These are phyloP conservation scores for Holothuria glaberrima DNA, from an alignment of 35 echinoderm and acorn worm species.

Conservation along the genomic window DNA sequence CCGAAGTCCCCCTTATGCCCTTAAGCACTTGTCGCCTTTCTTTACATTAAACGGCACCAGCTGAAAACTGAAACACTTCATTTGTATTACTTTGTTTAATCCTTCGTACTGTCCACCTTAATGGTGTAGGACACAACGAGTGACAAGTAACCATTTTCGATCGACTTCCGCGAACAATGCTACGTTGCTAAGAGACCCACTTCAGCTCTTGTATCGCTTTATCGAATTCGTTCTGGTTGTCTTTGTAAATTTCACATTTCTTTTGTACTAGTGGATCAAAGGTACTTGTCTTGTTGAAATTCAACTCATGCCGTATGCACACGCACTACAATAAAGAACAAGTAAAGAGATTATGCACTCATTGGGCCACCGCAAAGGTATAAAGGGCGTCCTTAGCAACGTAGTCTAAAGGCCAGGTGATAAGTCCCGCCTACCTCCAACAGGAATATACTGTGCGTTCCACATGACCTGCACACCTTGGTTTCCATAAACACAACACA, in stretches of 20 bases:
- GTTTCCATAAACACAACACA: slow-evolving; percentile 95
- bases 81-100: slow-evolving; percentile 8
- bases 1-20: too few species aligned
- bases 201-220: slow-evolving; percentile 9
- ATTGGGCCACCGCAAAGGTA: slow-evolving; percentile 44
- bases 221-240: not conserved
- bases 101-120: not conserved
- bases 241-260: slow-evolving; percentile 38
- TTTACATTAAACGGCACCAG: slow-evolving; percentile 8
- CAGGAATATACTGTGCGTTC: not conserved
- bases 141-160: slow-evolving; percentile 11
- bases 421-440: slow-evolving; percentile 32
- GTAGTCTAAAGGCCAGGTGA: slow-evolving; percentile 62
- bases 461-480: slow-evolving; percentile 57
- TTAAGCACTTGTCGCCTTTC: not conserved
- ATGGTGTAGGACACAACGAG: not conserved
- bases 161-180: slow-evolving; percentile 49
- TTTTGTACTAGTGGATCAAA: slow-evolving; percentile 35
- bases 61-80: not conserved
- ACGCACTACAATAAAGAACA: not conserved
- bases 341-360: not conserved
- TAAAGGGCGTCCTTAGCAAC: slow-evolving; percentile 82
- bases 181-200: slow-evolving; percentile 29
- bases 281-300: slow-evolving; percentile 30
- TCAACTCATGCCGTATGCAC: slow-evolving; percentile 13